Percentiles rank a stretch among this genome's conserved stretches.
These are phyloP conservation scores for Hanleya hanleyi DNA, from an alignment of 2,888 invertebrate genomes.

Conservation along the genomic window DNA sequence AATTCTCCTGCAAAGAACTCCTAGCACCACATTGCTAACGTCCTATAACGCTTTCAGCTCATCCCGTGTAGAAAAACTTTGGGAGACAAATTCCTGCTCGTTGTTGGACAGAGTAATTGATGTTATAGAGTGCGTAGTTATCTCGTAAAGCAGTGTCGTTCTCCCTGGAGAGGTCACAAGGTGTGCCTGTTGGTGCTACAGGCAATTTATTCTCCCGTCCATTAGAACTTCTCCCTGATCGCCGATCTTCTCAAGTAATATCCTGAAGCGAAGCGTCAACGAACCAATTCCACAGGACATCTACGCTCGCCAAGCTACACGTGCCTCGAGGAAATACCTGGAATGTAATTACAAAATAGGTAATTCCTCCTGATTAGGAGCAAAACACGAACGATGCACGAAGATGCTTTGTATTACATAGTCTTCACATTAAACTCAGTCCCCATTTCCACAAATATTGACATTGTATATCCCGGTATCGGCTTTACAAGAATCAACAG, in stretches of 20 bases:
- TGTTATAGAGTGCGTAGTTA: no score
- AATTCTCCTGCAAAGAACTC: no score
- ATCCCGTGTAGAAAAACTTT: no score
- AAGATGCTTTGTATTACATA: no score
- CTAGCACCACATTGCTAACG: no score
- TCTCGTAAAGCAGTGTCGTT: background rate
- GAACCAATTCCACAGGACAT: background rate
- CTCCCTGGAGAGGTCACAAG: background rate
- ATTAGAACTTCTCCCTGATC: background rate
- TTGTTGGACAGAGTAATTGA: no score
- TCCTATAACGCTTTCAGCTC: no score
- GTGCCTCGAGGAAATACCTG: background rate
- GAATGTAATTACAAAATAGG: conserved; percentile 10
- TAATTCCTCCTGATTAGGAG: background rate
- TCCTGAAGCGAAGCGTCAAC: background rate
- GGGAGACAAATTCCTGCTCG: no score
- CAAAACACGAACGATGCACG: no score
- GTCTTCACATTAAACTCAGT: no score
- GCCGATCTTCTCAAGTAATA: no score
- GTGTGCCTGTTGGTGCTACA: background rate
- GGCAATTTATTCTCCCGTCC: background rate
- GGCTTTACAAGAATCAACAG: background rate
- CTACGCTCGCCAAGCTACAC: background rate
- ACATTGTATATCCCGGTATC: background rate
- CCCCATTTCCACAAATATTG: background rate